Conservation (phyloP, 2,113 vertebrate species). For the Sus scrofa region DNA sequence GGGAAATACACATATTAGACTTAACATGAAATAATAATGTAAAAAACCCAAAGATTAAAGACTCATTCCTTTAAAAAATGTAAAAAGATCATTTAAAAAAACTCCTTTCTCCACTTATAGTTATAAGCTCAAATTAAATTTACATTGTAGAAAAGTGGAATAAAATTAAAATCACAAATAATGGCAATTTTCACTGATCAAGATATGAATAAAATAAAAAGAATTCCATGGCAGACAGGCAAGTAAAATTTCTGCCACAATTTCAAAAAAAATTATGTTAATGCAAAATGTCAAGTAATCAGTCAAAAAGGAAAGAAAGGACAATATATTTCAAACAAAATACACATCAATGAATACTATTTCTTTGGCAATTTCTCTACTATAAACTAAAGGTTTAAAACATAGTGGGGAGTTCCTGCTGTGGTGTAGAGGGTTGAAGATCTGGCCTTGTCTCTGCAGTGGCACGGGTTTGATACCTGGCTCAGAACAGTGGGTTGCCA, state of each 20-base stretch:
- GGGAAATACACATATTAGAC: background rate
- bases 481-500: too few relatives aligned
- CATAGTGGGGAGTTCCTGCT: background rate
- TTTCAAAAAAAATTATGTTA: background rate
- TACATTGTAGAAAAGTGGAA: background rate
- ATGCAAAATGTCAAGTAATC: background rate
- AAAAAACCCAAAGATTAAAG: background rate
- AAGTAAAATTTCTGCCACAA: background rate
- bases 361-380: background rate
- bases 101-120: background rate
- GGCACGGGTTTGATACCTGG: too few relatives aligned
- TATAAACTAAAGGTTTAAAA: background rate
- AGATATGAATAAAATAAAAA: background rate
- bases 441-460: too few relatives aligned
- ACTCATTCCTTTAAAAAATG: slow-evolving; percentile 38
- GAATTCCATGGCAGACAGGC: background rate
- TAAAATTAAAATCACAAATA: background rate
- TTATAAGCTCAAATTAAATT: background rate
- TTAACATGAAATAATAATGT: background rate
- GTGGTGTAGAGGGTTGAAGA: too few relatives aligned
- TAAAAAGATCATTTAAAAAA: background rate
- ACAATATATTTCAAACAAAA: background rate
- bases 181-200: background rate
- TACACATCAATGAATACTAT: background rate
- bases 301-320: background rate